Base-by-base conservation (phyloP, 2,797 vertebrate genomes). In the Numenius phaeopus region DNA sequence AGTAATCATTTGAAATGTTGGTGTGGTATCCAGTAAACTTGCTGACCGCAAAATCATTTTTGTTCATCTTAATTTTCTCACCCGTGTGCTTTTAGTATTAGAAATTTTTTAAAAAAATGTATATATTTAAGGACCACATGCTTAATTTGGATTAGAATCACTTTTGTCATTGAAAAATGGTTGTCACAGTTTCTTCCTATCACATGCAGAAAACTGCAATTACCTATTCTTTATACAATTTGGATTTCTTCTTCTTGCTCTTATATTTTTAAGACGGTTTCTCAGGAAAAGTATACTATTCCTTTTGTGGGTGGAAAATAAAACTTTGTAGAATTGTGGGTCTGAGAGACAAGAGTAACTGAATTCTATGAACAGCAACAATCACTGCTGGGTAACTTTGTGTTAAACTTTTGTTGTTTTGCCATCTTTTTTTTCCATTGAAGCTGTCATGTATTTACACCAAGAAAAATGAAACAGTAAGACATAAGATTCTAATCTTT, bases 171-270 rank as follows among this genome's bases (percentile, higher is more conserved):
- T 54, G 42, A 78, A 78, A 86, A 81, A 20, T 46, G 11, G 1
- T 39, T 37, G 2, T 57, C 8, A 15, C 0, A 0, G 2, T 81
- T 84, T 84, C 1, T 75, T 61, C 11, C 26, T 8, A 2, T 65
- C n/a, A 66, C 3, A 9, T 39, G 14, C 23, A 65, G 11, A 61
- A 82, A 58, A 9, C 4, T 1, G 16, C 42, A 16, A 6, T 77
- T 83, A 29, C 47, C 9, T 50, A 7, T 55, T 82, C 47, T 67
- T 90, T 34, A 32, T 47, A 11, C 26, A 44, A 5, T 4, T 54
- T 26, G 19, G 14, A 12, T 88, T 83, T 88, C 3, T 73, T 84
- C 57, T 78, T 85, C 18, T 83, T 67, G 7, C 7, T 5, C 0
- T 20, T 89, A 15, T 19, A 2, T 27, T 61, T 65, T 65, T n/a